phyloP scores from a whole-genome alignment of 2,888 invertebrate species.

The Eupithecia exiguata region DNA sequence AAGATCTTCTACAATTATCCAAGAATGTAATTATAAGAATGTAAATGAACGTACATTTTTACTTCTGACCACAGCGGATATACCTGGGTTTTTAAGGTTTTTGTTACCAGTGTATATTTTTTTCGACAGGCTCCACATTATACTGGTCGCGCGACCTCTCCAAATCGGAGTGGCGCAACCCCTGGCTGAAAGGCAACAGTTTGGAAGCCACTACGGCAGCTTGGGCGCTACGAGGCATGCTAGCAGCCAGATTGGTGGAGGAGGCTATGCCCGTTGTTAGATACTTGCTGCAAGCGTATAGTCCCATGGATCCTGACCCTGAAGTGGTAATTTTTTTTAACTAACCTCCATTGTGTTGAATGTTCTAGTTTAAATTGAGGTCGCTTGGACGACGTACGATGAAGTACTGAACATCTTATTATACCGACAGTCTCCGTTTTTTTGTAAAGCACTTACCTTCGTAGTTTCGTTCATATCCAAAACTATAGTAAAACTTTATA shows the following conservation, averaged over 20 bases:
- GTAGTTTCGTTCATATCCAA: too few relatives aligned
- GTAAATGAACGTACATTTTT: too few relatives aligned
- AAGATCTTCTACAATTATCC: too few relatives aligned
- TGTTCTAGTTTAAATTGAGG: neutral
- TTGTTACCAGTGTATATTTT: neutral
- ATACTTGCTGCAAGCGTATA: slow-evolving; percentile 65
- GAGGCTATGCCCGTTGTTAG: slow-evolving; percentile 71
- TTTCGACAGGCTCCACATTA: slow-evolving; percentile 60
- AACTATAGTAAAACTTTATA: too few relatives aligned
- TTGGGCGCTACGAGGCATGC: slow-evolving; percentile 91
- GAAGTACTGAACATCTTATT: too few relatives aligned
- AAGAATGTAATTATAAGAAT: too few relatives aligned
- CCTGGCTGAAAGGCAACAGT: slow-evolving; percentile 72
- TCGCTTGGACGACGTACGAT: neutral
- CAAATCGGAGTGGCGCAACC: slow-evolving; percentile 73
- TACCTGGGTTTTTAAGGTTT: neutral
- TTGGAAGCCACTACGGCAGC: slow-evolving; percentile 91
- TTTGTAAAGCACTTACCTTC: too few relatives aligned
- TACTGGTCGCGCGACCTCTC: slow-evolving; percentile 73
- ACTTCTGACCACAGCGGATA: neutral
- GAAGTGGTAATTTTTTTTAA: slow-evolving; percentile 62
- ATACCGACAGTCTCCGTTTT: too few relatives aligned
- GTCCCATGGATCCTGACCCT: slow-evolving; percentile 67
- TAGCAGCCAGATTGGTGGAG: slow-evolving; percentile 68
- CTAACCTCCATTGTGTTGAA: neutral